These are phyloP conservation scores for Emydoidea blandingii DNA, from an alignment of 2,797 vertebrate species.

Conservation along the genomic window DNA sequence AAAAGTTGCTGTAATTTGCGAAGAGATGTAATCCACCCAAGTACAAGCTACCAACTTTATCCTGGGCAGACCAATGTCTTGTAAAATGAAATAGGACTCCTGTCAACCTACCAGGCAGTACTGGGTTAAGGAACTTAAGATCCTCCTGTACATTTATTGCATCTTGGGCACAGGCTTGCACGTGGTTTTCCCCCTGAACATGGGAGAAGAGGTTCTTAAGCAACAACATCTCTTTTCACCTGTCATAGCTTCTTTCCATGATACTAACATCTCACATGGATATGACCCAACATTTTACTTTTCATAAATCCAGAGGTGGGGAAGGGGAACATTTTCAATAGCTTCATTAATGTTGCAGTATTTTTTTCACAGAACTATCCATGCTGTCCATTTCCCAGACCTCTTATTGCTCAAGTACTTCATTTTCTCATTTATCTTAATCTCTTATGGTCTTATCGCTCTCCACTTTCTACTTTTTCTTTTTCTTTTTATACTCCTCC, in stretches of 20 bases:
- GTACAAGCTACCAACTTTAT: neutral
- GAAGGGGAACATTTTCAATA: neutral
- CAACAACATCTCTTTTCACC: neutral
- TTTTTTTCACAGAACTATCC: neutral
- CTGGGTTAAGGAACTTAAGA: neutral
- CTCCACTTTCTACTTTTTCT: neutral
- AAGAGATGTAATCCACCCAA: constrained; percentile 7
- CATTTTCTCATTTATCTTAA: neutral
- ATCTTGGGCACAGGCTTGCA: neutral
- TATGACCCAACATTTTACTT: neutral
- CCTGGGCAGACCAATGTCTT: neutral
- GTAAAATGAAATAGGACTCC: neutral
- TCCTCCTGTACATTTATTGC: neutral
- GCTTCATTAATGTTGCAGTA: neutral
- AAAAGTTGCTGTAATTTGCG: constrained; percentile 5
- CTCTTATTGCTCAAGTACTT: neutral
- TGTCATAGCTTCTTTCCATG: neutral
- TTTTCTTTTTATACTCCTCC: neutral
- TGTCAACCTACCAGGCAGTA: neutral
- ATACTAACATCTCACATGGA: neutral
- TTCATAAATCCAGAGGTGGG: neutral
- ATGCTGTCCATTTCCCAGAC: neutral
- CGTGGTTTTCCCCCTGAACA: neutral
- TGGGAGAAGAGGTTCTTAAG: neutral
- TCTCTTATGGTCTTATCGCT: neutral